phyloP scores from a whole-genome alignment of 1,140 invertebrate genomes.

The Ceratina australensis region DNA sequence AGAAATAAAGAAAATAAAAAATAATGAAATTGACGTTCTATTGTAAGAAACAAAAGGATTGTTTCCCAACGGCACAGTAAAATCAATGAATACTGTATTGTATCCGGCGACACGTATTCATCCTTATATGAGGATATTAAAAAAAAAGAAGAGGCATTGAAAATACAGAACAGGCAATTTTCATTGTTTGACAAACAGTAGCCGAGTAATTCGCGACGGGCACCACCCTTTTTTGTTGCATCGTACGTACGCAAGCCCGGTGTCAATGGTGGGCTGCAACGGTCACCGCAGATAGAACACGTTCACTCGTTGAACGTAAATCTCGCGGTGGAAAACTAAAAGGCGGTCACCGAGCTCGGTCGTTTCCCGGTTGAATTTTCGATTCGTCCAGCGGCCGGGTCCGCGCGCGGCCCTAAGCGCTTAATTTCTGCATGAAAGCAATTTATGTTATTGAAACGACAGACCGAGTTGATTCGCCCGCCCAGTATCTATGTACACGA shows the following conservation, averaged over 20 bases:
- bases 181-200: too few relatives aligned
- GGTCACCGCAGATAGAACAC: constrained; percentile 25
- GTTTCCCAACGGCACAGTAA: too few relatives aligned
- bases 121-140: too few relatives aligned
- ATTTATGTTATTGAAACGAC: constrained; percentile 64
- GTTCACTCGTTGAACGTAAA: constrained; percentile 17
- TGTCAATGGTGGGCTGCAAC: constrained; percentile 24
- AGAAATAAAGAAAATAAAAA: too few relatives aligned
- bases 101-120: too few relatives aligned
- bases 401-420: constrained; percentile 17
- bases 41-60: too few relatives aligned
- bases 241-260: too few relatives aligned
- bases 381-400: constrained; percentile 47
- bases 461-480: neutral
- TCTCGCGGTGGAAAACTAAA: constrained; percentile 35
- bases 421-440: constrained; percentile 53
- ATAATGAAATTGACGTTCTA: too few relatives aligned
- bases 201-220: too few relatives aligned
- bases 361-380: constrained; percentile 50
- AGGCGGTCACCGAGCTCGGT: constrained; percentile 6
- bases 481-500: neutral
- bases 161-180: too few relatives aligned
- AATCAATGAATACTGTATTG: too few relatives aligned
- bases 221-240: neutral
- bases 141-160: too few relatives aligned